phyloP scores from a whole-genome alignment of 1,140 invertebrate species.

The Diorhabda sublineata region DNA sequence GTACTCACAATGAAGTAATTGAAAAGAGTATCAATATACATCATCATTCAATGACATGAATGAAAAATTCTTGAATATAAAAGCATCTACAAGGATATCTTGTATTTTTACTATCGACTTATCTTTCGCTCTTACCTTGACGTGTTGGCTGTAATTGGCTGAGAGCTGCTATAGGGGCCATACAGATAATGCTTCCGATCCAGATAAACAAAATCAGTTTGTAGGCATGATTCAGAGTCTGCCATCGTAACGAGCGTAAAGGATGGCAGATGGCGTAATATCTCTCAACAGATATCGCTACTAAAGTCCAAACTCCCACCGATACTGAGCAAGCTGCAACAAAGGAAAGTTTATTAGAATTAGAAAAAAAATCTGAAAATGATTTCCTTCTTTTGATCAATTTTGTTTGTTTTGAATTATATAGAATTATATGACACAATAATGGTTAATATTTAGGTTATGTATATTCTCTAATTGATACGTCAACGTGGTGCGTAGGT shows the following conservation, averaged over 20 bases:
- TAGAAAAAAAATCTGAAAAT: too few relatives aligned
- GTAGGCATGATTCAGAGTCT: constrained; percentile 62
- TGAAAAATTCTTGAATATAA: background rate
- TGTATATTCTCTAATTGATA: too few relatives aligned
- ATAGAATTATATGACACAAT: too few relatives aligned
- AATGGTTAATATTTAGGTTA: too few relatives aligned
- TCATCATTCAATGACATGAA: too few relatives aligned
- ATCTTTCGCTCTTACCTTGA: constrained; percentile 46
- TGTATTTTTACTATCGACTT: too few relatives aligned
- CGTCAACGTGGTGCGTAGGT: too few relatives aligned
- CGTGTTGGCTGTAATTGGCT: constrained; percentile 59
- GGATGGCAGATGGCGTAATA: constrained; percentile 70
- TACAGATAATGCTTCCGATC: constrained; percentile 50
- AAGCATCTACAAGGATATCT: background rate
- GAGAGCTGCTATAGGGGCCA: constrained; percentile 63
- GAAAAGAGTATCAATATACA: too few relatives aligned
- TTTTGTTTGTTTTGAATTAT: too few relatives aligned
- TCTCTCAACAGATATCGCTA: constrained; percentile 64
- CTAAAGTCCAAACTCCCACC: constrained; percentile 63
- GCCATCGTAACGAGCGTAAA: constrained; percentile 60
- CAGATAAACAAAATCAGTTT: constrained; percentile 55
- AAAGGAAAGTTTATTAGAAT: constrained; percentile 7
- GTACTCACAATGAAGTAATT: too few relatives aligned
- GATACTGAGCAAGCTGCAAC: constrained; percentile 61
- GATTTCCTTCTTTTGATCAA: too few relatives aligned